phyloP scores from a whole-genome alignment of 1,140 invertebrate species.

The Amyelois transitella region DNA sequence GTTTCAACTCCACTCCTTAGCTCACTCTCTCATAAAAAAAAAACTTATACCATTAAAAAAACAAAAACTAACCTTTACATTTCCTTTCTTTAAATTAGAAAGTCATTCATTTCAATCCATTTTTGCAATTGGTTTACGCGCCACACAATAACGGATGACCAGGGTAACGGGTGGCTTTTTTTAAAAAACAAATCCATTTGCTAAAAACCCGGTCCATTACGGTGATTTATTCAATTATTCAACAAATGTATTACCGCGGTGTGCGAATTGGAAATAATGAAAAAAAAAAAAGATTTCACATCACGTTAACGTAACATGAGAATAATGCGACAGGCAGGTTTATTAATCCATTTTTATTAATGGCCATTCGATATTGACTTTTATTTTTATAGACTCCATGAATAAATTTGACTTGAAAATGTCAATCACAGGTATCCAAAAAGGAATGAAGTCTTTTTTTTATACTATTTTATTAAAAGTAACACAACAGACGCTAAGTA shows the following conservation, averaged over 20 bases:
- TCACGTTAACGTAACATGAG: background rate
- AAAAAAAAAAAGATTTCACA: slow-evolving; percentile 13
- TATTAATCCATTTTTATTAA: background rate
- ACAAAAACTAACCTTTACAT: background rate
- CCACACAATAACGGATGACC: slow-evolving; percentile 11
- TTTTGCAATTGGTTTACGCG: background rate
- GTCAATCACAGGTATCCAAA: no score
- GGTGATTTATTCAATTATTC: slow-evolving; percentile 63
- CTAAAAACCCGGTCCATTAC: slow-evolving; percentile 50
- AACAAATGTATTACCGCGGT: slow-evolving; percentile 42
- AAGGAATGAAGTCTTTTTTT: no score
- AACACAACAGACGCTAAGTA: no score
- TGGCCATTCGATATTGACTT: background rate
- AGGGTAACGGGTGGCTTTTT: slow-evolving; percentile 20
- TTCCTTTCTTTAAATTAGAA: background rate
- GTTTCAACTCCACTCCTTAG: no score
- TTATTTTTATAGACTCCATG: background rate
- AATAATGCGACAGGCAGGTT: background rate
- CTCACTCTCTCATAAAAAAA: background rate
- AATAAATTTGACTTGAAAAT: no score
- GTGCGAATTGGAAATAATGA: slow-evolving; percentile 18
- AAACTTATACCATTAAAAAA: background rate
- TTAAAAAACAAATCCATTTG: slow-evolving; percentile 43
- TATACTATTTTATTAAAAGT: no score
- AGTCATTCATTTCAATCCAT: background rate